phyloP scores from a whole-genome alignment of 2,113 vertebrate genomes.

The Phoenicopterus ruber region DNA sequence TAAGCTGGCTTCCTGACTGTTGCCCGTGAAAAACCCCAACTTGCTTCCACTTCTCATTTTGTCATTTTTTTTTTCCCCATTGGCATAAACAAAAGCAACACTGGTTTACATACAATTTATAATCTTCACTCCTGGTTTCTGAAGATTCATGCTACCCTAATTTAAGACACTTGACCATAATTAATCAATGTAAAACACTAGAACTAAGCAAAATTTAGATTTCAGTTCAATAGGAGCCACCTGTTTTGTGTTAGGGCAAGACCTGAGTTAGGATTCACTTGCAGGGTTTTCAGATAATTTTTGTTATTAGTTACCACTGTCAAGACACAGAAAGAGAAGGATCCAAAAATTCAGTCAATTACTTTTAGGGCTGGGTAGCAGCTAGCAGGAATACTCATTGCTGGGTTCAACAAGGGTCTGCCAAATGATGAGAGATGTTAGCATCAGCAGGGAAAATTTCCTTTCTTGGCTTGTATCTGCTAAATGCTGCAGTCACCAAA shows the following conservation, averaged over 20 bases:
- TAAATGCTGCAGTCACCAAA: conserved; percentile 12
- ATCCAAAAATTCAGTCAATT: conserved; percentile 2
- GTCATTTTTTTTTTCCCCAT: neutral
- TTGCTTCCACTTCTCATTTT: neutral
- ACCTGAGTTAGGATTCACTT: neutral
- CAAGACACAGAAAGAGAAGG: conserved; percentile 19
- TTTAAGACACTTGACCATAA: neutral
- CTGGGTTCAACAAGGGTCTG: neutral
- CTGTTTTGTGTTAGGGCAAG: neutral
- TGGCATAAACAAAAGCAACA: neutral
- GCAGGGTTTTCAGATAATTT: neutral
- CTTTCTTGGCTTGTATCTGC: conserved; percentile 41
- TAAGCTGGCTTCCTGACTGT: neutral
- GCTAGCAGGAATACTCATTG: neutral
- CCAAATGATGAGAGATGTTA: neutral
- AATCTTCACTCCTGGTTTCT: neutral
- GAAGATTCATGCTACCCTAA: neutral
- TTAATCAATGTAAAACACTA: neutral
- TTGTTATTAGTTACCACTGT: conserved; percentile 47
- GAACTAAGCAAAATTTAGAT: neutral
- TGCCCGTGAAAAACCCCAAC: neutral
- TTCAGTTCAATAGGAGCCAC: neutral
- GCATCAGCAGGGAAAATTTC: neutral
- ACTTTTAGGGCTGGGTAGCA: neutral
- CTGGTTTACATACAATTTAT: neutral